Evolutionary conservation across 2,797 vertebrate genomes (phyloP).

Genomic region (Meriones psammophilus): DNA sequence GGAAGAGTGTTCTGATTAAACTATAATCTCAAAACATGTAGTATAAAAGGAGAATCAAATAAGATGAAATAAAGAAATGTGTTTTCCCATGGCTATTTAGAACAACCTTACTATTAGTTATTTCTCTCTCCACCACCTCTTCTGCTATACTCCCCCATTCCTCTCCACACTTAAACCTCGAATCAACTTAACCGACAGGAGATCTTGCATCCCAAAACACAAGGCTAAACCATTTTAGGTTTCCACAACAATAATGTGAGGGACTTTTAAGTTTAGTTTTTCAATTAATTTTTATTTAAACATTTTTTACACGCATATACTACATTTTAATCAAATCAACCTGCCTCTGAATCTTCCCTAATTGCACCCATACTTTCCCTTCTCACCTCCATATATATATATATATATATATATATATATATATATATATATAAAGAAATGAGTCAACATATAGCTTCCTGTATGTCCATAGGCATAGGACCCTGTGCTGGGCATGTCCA

Average conservation of each 20-base stretch:
- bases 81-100: neutral
- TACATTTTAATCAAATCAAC: neutral
- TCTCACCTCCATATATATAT: neutral
- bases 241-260: neutral
- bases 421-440: too few relatives aligned
- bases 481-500: neutral
- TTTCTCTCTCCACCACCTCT: neutral
- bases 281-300: neutral
- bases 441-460: neutral
- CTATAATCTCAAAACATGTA: neutral
- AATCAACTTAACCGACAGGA: neutral
- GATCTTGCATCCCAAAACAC: neutral
- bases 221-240: neutral
- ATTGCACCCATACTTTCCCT: too few relatives aligned
- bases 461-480: neutral
- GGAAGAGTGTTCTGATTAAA: neutral
- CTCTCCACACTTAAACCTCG: neutral
- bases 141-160: neutral
- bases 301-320: neutral
- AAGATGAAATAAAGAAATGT: neutral
- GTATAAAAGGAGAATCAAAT: neutral
- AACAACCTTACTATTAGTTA: neutral
- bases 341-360: neutral
- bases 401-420: neutral
- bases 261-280: neutral